These are phyloP conservation scores for Bombus balteatus DNA, from an alignment of 1,140 invertebrate genomes.

Conservation along the genomic window DNA sequence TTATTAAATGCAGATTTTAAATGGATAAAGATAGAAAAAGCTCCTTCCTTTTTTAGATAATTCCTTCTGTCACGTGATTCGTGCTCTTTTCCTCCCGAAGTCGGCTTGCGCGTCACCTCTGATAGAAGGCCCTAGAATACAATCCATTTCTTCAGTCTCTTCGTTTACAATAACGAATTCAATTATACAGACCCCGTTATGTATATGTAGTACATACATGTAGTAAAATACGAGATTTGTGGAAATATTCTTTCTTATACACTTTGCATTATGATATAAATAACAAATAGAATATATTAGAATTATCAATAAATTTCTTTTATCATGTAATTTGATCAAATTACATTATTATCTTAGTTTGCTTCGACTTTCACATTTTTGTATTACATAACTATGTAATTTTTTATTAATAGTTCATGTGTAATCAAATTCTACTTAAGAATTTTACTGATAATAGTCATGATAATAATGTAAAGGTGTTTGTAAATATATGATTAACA, in stretches of 20 bases:
- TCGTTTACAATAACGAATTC: too few species aligned
- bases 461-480: background rate
- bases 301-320: constrained; percentile 16
- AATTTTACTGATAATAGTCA: background rate
- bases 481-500: constrained; percentile 13
- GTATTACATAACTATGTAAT: background rate
- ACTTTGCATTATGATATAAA: background rate
- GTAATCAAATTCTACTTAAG: background rate
- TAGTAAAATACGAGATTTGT: background rate
- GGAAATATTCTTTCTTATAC: constrained; percentile 19
- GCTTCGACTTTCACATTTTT: background rate
- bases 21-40: too few species aligned
- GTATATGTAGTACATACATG: too few species aligned
- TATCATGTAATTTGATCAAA: background rate
- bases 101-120: too few species aligned
- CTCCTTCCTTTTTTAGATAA: too few species aligned
- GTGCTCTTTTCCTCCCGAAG: too few species aligned
- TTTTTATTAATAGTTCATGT: background rate
- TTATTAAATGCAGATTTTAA: too few species aligned
- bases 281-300: background rate
- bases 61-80: too few species aligned
- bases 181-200: background rate
- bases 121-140: too few species aligned
- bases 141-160: too few species aligned
- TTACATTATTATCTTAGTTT: background rate